A percentile compares a stretch with the other conserved stretches of the same genome.
Evolutionary conservation across 2,113 vertebrate genomes (phyloP).

Genomic region (Silurus meridionalis): DNA sequence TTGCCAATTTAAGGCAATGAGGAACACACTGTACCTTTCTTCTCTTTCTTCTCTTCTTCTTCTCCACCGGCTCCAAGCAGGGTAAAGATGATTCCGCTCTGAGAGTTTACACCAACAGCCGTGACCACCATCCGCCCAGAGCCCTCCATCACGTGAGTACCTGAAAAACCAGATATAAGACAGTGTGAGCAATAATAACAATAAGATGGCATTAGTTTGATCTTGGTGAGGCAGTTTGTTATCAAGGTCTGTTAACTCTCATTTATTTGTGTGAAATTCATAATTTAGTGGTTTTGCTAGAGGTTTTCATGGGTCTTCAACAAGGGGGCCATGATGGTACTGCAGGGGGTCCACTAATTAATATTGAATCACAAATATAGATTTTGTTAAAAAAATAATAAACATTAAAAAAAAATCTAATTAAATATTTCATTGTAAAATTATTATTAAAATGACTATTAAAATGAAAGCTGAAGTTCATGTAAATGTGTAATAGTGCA

Average conservation of each 20-base stretch:
- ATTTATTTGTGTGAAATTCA: neutral
- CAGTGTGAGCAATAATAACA: neutral
- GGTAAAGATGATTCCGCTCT: constrained; percentile 98
- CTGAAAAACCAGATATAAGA: constrained; percentile 62
- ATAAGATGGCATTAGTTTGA: neutral
- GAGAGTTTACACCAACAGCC: constrained; percentile 95
- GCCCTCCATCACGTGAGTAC: constrained; percentile 98
- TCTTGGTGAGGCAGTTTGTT: neutral
- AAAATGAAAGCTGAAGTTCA: too few species aligned
- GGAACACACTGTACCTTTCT: constrained; percentile 84
- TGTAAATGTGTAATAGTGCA: too few species aligned
- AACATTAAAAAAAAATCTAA: too few species aligned
- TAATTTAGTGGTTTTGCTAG: neutral
- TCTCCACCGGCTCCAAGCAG: constrained; percentile 88
- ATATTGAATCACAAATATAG: too few species aligned
- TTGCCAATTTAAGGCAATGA: neutral
- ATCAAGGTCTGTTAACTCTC: neutral
- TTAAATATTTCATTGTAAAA: too few species aligned
- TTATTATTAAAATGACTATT: too few species aligned
- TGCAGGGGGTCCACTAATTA: too few species aligned
- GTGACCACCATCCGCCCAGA: constrained; percentile 95
- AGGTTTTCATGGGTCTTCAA: neutral
- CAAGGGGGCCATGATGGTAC: too few species aligned
- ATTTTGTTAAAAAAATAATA: too few species aligned
- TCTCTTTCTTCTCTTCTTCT: constrained; percentile 98